A percentile compares a stretch with the other conserved stretches of the same genome.
phyloP scores from a whole-genome alignment of 2,797 vertebrate species.

The Monodelphis domestica region DNA sequence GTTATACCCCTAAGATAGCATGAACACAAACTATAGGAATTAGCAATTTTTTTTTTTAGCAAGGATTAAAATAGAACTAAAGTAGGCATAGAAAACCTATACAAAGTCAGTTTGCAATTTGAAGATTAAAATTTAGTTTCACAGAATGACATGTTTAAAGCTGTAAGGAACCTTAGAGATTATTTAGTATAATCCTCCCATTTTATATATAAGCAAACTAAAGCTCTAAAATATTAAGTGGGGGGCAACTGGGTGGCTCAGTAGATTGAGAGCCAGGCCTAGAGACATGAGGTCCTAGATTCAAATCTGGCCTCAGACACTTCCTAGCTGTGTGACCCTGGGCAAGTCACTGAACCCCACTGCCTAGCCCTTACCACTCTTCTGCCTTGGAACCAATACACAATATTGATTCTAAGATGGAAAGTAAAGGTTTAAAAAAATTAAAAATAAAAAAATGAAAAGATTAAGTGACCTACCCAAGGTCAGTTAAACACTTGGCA shows the following conservation, averaged over 20 bases:
- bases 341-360: too few species aligned
- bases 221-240: neutral
- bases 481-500: neutral
- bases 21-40: neutral
- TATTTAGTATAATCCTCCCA: neutral
- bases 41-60: neutral
- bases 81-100: neutral
- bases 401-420: too few species aligned
- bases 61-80: neutral
- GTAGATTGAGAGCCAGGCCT: too few species aligned
- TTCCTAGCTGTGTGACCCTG: too few species aligned
- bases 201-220: neutral
- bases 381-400: too few species aligned
- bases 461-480: neutral
- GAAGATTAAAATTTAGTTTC: neutral
- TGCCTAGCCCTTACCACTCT: too few species aligned
- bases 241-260: too few species aligned
- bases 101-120: neutral
- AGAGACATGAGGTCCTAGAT: too few species aligned
- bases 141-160: neutral
- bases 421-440: too few species aligned
- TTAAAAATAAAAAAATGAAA: too few species aligned
- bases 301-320: too few species aligned
- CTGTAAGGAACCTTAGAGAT: neutral
- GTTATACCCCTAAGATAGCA: too few species aligned